Base-by-base conservation (phyloP, 2,113 vertebrate genomes). In the Leuciscus idus region DNA sequence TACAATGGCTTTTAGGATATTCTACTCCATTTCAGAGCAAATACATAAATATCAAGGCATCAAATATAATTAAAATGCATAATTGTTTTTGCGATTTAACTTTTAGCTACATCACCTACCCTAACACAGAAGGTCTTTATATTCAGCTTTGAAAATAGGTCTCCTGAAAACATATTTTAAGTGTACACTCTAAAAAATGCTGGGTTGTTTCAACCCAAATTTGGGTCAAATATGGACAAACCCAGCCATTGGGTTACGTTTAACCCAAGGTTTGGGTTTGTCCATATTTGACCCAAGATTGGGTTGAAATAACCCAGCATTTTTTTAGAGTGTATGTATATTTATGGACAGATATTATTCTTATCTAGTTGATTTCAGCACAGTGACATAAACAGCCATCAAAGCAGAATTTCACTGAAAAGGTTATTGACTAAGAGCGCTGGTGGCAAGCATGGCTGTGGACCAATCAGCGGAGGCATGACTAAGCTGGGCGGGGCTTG, bases 381-480 rank as follows among this genome's bases (percentile, higher is more conserved):
- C 21, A 50, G 21, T 46, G 12, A 30, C 15, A 30, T 68, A 28
- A 46, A 52, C 59, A 39, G 33, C 59, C 52, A 81, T 84, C 39
- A 73, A 77, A 87, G 64, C 52, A 81, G 30, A 84, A n/a, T 74
- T 84, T 55, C 30, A 81, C 68, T 21, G 59, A 61, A 72, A 81
- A 85, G 70, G 57, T 57, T 50, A 81, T 75, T 80, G 62, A 75
- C 84, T 17, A 73, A 76, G 28, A 81, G 77, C 0, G 15, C 59
- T 66, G 39, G 28, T 68, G 28, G 64, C 46, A 74, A 77, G 36
- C 83, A 85, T 33, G 48, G 62, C 73, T 55, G 28, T 26, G 30
- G 75, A 62, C 87, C 87, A 88, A 86, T 86, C 61, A 86, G 81
- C 11, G 59, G 10, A 55, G 74, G 62, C 55, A 57, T 68, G 26